Conservation (phyloP, 2,113 vertebrate species). For the Psittacula cyanocephala region DNA sequence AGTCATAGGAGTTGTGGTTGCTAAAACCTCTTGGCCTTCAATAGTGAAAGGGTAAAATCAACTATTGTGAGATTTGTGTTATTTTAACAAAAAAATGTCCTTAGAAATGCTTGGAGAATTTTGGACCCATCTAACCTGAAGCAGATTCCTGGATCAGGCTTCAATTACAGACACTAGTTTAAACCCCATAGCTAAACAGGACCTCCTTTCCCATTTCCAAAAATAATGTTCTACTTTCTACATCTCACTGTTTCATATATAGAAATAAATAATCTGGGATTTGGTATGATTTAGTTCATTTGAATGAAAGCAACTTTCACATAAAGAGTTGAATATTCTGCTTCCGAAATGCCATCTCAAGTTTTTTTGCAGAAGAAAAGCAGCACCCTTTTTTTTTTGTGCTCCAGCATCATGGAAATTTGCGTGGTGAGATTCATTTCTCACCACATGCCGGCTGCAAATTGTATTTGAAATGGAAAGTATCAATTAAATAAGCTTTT, state of each 20-base stretch:
- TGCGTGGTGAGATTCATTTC: conserved; percentile 66
- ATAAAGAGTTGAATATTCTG: background rate
- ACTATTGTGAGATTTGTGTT: background rate
- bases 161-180: background rate
- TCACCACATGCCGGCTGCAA: conserved; percentile 53
- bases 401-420: conserved; percentile 25
- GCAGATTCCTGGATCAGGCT: background rate
- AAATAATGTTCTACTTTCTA: background rate
- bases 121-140: background rate
- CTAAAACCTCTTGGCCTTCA: conserved; percentile 34
- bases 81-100: background rate
- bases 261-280: conserved; percentile 22
- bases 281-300: background rate
- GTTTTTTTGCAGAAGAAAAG: conserved; percentile 5
- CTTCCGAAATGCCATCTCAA: background rate
- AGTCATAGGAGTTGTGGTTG: background rate
- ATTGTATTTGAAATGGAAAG: conserved; percentile 68
- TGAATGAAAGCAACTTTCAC: background rate
- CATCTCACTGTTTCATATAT: background rate
- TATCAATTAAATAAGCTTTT: conserved; percentile 69
- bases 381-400: background rate
- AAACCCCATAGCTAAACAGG: background rate
- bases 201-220: background rate
- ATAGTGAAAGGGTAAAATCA: background rate
- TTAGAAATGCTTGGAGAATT: background rate